Evolutionary conservation across 2,888 invertebrate species (phyloP), one percentile per base, ranked within the genome.

Genomic region (Peribatodes rhomboidaria): DNA sequence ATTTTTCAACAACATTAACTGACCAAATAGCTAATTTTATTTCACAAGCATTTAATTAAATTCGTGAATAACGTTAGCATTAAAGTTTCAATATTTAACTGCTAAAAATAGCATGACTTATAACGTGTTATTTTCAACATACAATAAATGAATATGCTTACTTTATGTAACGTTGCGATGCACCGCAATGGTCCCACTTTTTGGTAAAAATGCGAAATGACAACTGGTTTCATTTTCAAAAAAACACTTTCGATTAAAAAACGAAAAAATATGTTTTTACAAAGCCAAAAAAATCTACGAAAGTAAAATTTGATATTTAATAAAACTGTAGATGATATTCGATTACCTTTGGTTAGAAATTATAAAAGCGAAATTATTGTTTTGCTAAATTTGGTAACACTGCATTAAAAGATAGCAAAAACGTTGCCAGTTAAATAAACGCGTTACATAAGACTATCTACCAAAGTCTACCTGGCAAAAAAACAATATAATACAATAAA

Each of bases 151-250:
- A 68, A 73, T 70, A 78, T 67, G 85, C 86, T 87, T 87, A 87
- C 86, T 87, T 85, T 84, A 67, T 52, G 69, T 67, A 63, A 83
- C 75, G 78, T 76, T 72, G 71, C 75, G 84, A 76, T 79, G 69
- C 83, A 78, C 78, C 77, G 50, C 58, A 56, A 65, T 54, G 56
- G 41, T 65, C 63, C 66, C 22, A 64, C 55, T 55, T 56, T 61
- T 65, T 67, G 37, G 39, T 27, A 20, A 53, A 68, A 46, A 63
- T 59, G 62, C 63, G 56, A 56, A 62, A 66, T 63, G 65, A 65
- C 27, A 65, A 70, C 69, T 44, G 67, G 86, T 87, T 87, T 87
- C 87, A 87, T 87, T 88, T 87, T 86, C 86, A 87, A 87, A 85
- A 83, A 79, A 54, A 42, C 70, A 74, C 64, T 52, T 7, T 54